These are phyloP conservation scores for Harlomillsia oculata DNA, from an alignment of 1,140 invertebrate genomes.

Conservation along the genomic window DNA sequence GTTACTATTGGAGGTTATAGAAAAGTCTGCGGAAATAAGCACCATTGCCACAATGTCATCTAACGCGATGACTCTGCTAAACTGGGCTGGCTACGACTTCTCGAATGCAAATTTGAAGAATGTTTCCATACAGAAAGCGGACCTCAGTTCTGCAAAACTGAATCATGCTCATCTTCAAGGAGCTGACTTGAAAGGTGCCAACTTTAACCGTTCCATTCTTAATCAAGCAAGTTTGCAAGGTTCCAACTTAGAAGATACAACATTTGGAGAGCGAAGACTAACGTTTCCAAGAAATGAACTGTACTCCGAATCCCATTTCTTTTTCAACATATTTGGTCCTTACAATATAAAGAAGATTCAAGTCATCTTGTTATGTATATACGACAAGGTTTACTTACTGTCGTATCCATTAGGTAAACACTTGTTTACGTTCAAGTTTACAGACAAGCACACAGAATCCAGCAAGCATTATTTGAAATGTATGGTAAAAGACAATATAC, in stretches of 20 bases:
- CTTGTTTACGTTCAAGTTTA: too few species aligned
- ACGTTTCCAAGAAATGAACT: too few species aligned
- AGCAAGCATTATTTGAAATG: too few species aligned
- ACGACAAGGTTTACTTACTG: too few species aligned
- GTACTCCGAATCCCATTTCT: too few species aligned
- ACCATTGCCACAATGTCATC: not conserved
- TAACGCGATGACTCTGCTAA: not conserved
- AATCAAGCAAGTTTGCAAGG: not conserved
- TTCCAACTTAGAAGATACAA: not conserved
- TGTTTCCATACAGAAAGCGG: not conserved
- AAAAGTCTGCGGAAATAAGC: not conserved
- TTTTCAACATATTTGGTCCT: too few species aligned
- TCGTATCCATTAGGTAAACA: too few species aligned
- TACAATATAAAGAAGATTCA: too few species aligned
- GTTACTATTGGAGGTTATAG: not conserved
- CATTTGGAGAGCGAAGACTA: not conserved
- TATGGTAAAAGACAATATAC: too few species aligned
- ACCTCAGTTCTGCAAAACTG: not conserved
- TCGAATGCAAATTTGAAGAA: not conserved
- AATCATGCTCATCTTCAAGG: not conserved
- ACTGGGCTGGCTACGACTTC: not conserved
- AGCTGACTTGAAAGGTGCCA: not conserved
- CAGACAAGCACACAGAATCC: too few species aligned
- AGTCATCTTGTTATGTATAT: too few species aligned
- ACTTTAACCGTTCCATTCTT: not conserved